Percentiles rank a stretch among this genome's conserved stretches.
Evolutionary conservation across 92 coral and sea anemone species (phyloP).

Genomic region (Parazoanthus atlanticus): DNA sequence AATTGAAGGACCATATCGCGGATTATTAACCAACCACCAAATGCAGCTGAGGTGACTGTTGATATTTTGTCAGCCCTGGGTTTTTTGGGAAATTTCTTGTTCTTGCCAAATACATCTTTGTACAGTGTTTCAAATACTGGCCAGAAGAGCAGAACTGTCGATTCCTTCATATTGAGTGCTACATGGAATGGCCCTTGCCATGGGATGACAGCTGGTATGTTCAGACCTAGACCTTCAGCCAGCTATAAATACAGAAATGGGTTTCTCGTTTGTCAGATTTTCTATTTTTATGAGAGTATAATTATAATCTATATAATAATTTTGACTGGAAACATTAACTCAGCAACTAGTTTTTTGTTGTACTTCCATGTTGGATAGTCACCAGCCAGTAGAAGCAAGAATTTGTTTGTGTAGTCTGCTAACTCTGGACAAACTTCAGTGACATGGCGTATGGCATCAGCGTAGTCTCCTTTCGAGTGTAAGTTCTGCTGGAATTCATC

Average conservation of each 20-base stretch:
- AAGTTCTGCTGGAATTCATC: constrained; percentile 56
- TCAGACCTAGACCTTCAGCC: constrained; percentile 29
- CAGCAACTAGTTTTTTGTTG: constrained; percentile 61
- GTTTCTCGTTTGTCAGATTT: no score
- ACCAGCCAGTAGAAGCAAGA: constrained; percentile 44
- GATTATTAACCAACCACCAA: constrained; percentile 68
- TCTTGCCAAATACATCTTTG: constrained; percentile 57
- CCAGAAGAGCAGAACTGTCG: constrained; percentile 50
- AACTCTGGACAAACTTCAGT: constrained; percentile 45
- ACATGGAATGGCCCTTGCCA: constrained; percentile 71
- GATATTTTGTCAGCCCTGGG: constrained; percentile 66
- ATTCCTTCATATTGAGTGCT: constrained; percentile 52
- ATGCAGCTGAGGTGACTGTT: constrained; percentile 41
- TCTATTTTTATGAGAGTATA: no score
- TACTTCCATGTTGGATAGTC: constrained; percentile 64
- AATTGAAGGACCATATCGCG: constrained; percentile 44
- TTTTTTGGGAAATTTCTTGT: constrained; percentile 48
- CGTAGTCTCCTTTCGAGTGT: constrained; percentile 50
- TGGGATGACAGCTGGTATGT: constrained; percentile 49
- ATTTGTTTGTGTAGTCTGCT: constrained; percentile 41
- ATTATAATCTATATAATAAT: no score
- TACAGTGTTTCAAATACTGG: constrained; percentile 56
- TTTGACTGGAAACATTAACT: constrained; percentile 24
- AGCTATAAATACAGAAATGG: constrained; percentile 19
- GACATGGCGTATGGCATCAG: constrained; percentile 47